Conservation (phyloP, 1,140 invertebrate species). For the Coelopa frigida region DNA sequence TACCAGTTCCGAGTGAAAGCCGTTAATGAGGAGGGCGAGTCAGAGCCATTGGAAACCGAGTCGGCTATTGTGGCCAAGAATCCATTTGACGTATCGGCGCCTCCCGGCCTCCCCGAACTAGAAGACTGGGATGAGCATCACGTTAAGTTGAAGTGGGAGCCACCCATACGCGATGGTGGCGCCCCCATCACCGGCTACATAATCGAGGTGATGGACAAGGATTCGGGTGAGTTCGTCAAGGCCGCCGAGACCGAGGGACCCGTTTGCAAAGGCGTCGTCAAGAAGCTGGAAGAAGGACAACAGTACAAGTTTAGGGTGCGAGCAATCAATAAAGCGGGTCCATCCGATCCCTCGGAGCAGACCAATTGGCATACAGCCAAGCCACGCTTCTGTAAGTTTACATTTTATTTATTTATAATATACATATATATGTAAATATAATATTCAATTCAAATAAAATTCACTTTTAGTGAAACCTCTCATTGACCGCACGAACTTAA, state of each 20-base stretch:
- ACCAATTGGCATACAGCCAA: slow-evolving; percentile 94
- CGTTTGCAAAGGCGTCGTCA: slow-evolving; percentile 72
- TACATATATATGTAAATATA: background rate
- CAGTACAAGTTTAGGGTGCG: slow-evolving; percentile 92
- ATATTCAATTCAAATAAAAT: slow-evolving; percentile 1
- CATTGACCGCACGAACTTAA: slow-evolving; percentile 86
- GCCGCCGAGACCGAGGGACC: slow-evolving; percentile 72
- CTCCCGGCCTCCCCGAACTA: slow-evolving; percentile 88
- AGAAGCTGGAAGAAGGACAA: slow-evolving; percentile 86
- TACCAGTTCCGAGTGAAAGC: slow-evolving; percentile 94
- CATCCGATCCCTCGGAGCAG: slow-evolving; percentile 88
- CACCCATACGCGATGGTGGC: slow-evolving; percentile 89
- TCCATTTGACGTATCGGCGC: slow-evolving; percentile 83
- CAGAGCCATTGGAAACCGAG: slow-evolving; percentile 84
- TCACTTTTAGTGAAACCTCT: slow-evolving; percentile 71
- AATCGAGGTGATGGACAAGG: slow-evolving; percentile 61
- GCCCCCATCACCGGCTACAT: slow-evolving; percentile 93
- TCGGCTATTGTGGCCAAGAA: slow-evolving; percentile 86
- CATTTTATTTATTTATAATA: too few species aligned
- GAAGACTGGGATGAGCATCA: slow-evolving; percentile 88
- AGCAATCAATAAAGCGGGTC: slow-evolving; percentile 93
- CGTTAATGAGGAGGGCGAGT: slow-evolving; percentile 92
- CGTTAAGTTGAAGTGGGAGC: slow-evolving; percentile 93
- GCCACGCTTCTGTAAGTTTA: slow-evolving; percentile 74
- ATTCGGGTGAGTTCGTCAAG: slow-evolving; percentile 54